A percentile compares a stretch with the other conserved stretches of the same genome.
Conservation (phyloP, 2,113 vertebrate species). For the Dipodomys ordii region DNA sequence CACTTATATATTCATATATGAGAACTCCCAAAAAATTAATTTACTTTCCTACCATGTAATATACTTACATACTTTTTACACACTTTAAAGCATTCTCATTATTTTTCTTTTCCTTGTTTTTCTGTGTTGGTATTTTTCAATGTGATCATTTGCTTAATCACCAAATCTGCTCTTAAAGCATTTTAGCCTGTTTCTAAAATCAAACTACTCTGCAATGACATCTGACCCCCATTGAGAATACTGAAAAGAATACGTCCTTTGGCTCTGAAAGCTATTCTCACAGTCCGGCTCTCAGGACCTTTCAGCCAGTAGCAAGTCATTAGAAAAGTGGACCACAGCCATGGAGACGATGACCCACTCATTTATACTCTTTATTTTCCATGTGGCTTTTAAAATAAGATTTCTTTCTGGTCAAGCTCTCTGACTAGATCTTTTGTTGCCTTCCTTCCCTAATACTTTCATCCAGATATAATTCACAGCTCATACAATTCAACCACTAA, state of each 20-base stretch:
- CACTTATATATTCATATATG: background rate
- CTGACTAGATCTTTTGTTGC: background rate
- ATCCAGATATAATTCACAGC: slow-evolving; percentile 9
- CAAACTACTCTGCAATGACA: background rate
- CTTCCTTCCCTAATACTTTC: background rate
- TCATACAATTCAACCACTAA: background rate
- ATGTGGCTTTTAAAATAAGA: slow-evolving; percentile 20
- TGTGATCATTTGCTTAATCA: slow-evolving; percentile 44
- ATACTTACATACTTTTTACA: background rate
- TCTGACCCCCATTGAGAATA: background rate
- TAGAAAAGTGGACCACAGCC: background rate
- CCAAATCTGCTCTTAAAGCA: slow-evolving; percentile 49
- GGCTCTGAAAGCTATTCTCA: slow-evolving; percentile 40
- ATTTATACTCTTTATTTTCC: background rate
- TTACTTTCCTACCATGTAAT: background rate
- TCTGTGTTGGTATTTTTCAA: slow-evolving; percentile 30
- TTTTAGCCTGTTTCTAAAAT: slow-evolving; percentile 58
- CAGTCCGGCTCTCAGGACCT: background rate
- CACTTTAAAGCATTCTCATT: background rate
- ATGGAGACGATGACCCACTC: background rate
- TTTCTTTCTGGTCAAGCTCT: slow-evolving; percentile 23
- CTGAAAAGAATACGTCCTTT: background rate
- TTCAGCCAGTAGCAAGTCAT: background rate
- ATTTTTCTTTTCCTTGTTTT: background rate
- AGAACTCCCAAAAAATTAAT: background rate